Base-by-base conservation (phyloP, 2,113 vertebrate genomes). In the Mesembrinibis cayennensis region DNA sequence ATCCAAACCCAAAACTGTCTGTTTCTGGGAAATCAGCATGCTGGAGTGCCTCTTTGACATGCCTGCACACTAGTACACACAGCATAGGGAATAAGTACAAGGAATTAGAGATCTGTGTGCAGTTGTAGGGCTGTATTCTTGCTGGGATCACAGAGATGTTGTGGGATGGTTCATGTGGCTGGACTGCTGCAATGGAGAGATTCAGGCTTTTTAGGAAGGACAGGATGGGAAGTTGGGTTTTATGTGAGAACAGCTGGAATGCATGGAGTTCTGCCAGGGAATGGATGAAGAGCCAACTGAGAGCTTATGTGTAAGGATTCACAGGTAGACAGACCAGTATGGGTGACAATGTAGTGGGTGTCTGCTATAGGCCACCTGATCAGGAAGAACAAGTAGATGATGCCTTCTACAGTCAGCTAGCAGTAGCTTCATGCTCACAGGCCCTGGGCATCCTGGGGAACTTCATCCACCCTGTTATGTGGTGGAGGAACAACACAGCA, bases 381-480 rank as follows among this genome's bases (percentile, higher is more conserved):
- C 27, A 69, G 42, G 40, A 82, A 38, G 53, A 78, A 32, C 4
- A 61, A 67, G 25, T 18, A 11, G 22, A 49, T 55, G 7, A 36
- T 32, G 14, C 3, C 47, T 56, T 49, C 52, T n/a, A 27, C 4
- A 50, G 22, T 21, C 36, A 69, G 6, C 4, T 22, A 53, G 21
- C 70, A 42, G 5, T 5, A 55, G 2, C 10, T 4, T 58, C 3
- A 18, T 63, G 3, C 40, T 72, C 25, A 32, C 18, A 56, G 25
- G 17, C 6, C 8, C 5, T 52, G 27, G 6, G 72, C 16, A 3
- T 77, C 8, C 4, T 16, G 3, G 15, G 6, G 7, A 2, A 36
- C 15, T 56, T 66, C 25, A 45, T 44, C 17, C 6, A 36, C 6
- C 2, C 13, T 23, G 7, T 27, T 77, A 38, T 30, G 58, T n/a